Conservation (phyloP, 2,888 invertebrate species). For the Dicranocentrus wangi region DNA sequence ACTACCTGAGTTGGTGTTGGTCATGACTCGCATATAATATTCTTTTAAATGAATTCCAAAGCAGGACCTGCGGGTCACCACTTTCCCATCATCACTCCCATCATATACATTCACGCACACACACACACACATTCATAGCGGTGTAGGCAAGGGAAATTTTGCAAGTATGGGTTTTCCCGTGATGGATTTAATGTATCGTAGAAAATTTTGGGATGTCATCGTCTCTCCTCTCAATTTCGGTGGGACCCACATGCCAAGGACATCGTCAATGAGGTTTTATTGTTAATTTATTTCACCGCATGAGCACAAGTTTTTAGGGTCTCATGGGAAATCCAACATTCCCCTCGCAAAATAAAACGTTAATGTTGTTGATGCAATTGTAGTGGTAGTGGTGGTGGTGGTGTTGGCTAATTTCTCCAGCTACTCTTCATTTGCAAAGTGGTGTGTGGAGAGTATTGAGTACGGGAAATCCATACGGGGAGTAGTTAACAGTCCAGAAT, state of each 20-base stretch:
- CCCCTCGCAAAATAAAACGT: conserved; percentile 49
- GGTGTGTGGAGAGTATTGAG: conserved; percentile 15
- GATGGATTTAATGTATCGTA: conserved; percentile 1
- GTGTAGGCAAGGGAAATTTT: neutral
- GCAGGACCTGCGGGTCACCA: conserved; percentile 33
- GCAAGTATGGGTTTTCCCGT: neutral
- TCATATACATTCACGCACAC: too few relatives aligned
- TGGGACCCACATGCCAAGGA: conserved; percentile 52
- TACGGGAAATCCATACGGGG: too few relatives aligned
- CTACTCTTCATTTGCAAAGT: conserved; percentile 34
- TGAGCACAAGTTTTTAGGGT: conserved; percentile 54
- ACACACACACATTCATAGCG: too few relatives aligned
- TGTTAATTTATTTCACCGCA: conserved; percentile 62
- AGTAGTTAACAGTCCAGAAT: neutral
- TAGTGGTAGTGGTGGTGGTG: neutral
- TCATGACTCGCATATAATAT: neutral
- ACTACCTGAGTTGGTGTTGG: neutral
- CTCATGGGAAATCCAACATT: conserved; percentile 57
- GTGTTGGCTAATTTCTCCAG: conserved; percentile 51
- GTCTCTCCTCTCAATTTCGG: conserved; percentile 32
- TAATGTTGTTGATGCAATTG: conserved; percentile 52
- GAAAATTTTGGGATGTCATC: conserved; percentile 42
- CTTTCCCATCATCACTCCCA: neutral
- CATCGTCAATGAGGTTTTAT: conserved; percentile 56
- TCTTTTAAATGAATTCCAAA: conserved; percentile 54